Percentiles rank a stretch among this genome's conserved stretches.
Evolutionary conservation across 1,140 invertebrate genomes (phyloP).

Genomic region (Drosophila kikkawai): DNA sequence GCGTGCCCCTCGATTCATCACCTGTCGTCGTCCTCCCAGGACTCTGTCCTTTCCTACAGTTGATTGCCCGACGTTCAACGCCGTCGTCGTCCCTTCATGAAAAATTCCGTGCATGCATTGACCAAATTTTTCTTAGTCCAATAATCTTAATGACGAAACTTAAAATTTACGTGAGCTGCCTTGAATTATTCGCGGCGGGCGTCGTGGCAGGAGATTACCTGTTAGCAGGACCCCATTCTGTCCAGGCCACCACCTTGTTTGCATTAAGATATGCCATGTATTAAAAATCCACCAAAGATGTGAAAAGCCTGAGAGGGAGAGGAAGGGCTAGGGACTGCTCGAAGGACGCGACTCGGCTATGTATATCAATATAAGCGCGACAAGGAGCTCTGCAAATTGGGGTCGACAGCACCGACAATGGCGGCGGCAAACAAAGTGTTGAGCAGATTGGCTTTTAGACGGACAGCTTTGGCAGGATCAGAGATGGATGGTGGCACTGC

Average conservation of each 20-base stretch:
- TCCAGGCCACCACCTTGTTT: constrained; percentile 52
- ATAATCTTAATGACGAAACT: constrained; percentile 83
- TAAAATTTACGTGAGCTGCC: constrained; percentile 82
- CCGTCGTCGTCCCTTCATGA: constrained; percentile 57
- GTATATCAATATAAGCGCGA: constrained; percentile 60
- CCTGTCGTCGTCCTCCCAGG: constrained; percentile 3
- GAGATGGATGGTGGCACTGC: constrained; percentile 24
- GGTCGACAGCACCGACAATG: constrained; percentile 69
- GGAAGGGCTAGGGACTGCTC: constrained; percentile 1
- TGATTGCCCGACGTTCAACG: constrained; percentile 26
- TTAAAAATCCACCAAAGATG: constrained; percentile 56
- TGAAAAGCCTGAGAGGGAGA: neutral
- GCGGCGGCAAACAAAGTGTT: constrained; percentile 70
- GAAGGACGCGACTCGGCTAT: constrained; percentile 28
- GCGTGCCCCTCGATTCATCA: constrained; percentile 33
- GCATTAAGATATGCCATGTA: constrained; percentile 66
- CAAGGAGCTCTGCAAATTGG: constrained; percentile 80
- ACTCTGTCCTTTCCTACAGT: constrained; percentile 7
- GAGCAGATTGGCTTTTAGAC: constrained; percentile 75
- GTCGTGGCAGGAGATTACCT: constrained; percentile 63
- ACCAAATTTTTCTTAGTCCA: constrained; percentile 78
- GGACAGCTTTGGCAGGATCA: constrained; percentile 29
- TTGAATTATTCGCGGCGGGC: constrained; percentile 63
- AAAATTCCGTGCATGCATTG: constrained; percentile 77
- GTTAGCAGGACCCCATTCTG: constrained; percentile 45